Percentiles rank a stretch among this genome's conserved stretches.
These are phyloP conservation scores for Halcyon senegalensis DNA, from an alignment of 2,113 vertebrate species.

Conservation along the genomic window DNA sequence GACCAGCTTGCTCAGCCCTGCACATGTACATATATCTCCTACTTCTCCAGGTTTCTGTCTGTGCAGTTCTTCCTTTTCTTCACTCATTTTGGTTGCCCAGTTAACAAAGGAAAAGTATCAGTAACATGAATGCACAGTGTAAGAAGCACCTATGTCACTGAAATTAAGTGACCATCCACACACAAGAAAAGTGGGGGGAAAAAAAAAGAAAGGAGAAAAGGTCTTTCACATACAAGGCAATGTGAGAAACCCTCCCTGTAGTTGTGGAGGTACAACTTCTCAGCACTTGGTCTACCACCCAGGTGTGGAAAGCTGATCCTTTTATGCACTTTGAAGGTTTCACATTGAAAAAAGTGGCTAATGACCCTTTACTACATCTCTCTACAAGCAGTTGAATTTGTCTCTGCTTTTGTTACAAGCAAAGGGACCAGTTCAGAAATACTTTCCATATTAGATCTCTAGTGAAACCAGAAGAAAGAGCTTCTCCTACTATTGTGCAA, in stretches of 20 bases:
- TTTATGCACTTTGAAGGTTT: not conserved
- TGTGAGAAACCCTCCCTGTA: not conserved
- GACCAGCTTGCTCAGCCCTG: not conserved
- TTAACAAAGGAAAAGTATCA: not conserved
- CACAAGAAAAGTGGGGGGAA: not conserved
- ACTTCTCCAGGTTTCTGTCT: not conserved
- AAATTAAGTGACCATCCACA: not conserved
- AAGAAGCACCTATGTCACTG: not conserved
- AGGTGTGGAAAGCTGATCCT: not conserved
- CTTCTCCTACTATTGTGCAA: not conserved
- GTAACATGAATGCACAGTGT: not conserved
- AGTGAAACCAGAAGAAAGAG: not conserved
- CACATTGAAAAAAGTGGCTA: not conserved
- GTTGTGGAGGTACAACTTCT: not conserved
- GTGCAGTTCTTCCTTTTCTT: not conserved
- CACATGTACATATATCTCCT: not conserved
- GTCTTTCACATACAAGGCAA: not conserved
- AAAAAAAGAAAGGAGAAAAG: rapidly evolving
- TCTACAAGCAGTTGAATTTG: not conserved
- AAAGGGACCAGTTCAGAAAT: not conserved
- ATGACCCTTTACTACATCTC: not conserved
- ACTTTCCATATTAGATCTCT: not conserved
- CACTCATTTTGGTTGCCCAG: not conserved
- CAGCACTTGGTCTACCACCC: not conserved
- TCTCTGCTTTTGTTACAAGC: not conserved